Percentiles rank a stretch among this genome's conserved stretches.
Conservation (phyloP, 2,797 vertebrate species). For the Oreochromis mossambicus region DNA sequence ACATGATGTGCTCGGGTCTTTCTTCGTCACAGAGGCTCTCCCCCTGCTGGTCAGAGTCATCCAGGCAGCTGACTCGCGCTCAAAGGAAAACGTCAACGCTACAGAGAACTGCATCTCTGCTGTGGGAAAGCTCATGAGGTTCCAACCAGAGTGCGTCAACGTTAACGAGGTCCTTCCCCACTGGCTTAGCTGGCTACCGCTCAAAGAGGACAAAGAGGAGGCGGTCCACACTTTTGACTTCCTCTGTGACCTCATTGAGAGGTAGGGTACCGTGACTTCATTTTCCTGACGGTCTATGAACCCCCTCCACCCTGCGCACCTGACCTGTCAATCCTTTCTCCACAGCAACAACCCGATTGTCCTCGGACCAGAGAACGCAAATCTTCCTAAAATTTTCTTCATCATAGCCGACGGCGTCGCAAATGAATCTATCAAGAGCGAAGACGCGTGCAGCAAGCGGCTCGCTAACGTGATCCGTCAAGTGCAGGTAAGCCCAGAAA, state of each 20-base stretch:
- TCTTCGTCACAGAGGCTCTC: conserved; percentile 83
- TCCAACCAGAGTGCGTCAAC: conserved; percentile 90
- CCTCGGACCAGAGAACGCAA: conserved; percentile 93
- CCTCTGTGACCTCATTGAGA: conserved; percentile 96
- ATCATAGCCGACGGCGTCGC: conserved; percentile 97
- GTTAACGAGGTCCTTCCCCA: conserved; percentile 93
- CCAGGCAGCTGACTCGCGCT: conserved; percentile 88
- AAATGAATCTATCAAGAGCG: conserved; percentile 91
- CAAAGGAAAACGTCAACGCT: conserved; percentile 97
- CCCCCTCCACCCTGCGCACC: background rate
- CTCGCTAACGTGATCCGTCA: conserved; percentile 95
- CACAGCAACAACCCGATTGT: conserved; percentile 94
- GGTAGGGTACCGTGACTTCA: conserved; percentile 63
- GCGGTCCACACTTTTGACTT: conserved; percentile 95
- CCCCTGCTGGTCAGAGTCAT: conserved; percentile 92
- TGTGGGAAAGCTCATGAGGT: conserved; percentile 95
- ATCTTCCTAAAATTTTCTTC: conserved; percentile 93
- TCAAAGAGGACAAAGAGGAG: conserved; percentile 99
- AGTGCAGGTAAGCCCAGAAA: conserved; percentile 84
- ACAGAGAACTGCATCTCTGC: conserved; percentile 99
- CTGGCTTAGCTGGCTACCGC: conserved; percentile 96
- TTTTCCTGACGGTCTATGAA: background rate
- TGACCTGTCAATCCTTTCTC: background rate
- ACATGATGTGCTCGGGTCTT: rapidly evolving
- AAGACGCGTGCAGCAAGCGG: conserved; percentile 92